Percentiles rank a stretch among this genome's conserved stretches.
These are phyloP conservation scores for Therioaphis trifolii DNA, from an alignment of 2,888 invertebrate species.

Conservation along the genomic window DNA sequence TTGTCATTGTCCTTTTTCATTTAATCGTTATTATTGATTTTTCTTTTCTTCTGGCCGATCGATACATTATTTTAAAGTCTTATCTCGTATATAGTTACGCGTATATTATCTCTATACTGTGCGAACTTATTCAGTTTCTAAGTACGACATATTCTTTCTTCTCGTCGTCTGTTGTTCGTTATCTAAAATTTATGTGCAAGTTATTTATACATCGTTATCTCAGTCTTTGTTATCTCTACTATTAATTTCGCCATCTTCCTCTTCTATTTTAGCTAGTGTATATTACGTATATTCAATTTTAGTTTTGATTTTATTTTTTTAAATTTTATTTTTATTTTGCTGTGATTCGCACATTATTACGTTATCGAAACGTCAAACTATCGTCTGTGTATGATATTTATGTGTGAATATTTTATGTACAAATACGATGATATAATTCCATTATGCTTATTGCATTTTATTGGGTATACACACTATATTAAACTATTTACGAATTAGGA, in stretches of 20 bases:
- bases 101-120: conserved; percentile 4
- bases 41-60: conserved; percentile 26
- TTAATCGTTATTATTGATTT: neutral
- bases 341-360: neutral
- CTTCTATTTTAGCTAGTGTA: conserved; percentile 24
- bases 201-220: conserved; percentile 16
- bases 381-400: neutral
- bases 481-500: neutral
- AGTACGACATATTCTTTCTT: neutral
- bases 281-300: conserved; percentile 12
- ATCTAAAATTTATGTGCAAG: conserved; percentile 46
- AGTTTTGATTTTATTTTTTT: conserved; percentile 21
- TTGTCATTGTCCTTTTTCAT: conserved; percentile 39
- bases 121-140: neutral
- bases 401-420: neutral
- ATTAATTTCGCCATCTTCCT: conserved; percentile 29
- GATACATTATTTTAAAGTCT: conserved; percentile 29
- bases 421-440: neutral
- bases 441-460: neutral
- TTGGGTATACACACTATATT: neutral
- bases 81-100: conserved; percentile 12
- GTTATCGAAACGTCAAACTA: neutral
- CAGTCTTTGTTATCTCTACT: conserved; percentile 22
- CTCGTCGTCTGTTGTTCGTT: conserved; percentile 25
- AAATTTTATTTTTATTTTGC: neutral